Evolutionary conservation across 1,140 invertebrate species (phyloP), one percentile per base, ranked within the genome.

Genomic region (Hypothenemus hampei): DNA sequence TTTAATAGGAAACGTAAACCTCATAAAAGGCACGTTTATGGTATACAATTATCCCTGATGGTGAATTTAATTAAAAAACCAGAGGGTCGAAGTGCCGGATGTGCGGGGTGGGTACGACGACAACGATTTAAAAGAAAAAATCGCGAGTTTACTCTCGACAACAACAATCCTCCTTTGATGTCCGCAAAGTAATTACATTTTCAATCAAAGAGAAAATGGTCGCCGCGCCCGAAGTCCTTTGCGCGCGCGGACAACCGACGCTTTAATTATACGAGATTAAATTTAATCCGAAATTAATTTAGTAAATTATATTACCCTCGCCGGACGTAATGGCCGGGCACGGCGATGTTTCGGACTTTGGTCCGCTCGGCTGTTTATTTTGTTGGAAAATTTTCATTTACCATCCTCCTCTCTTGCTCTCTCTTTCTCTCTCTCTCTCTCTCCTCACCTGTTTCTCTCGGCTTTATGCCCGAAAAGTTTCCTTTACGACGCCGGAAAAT

Each of bases 271-370:
- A 57, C 22, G 45, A 43, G 54, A 57, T 57, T 57, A 57, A 57
- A 57, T 57, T 57, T 49, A 57, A 49, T 57, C 54, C 39, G 29
- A 57, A 57, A 49, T 57, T 57, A 57, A 57, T 57, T 57, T 57
- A 57, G 36, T 57, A 57, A 57, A 49, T 48, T 57, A 55, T 55
- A 55, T 55, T 55, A 55, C 53, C 45, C 43, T 56, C 29, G 36
- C 54, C 54, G 19, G n/a, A 23, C 43, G 29, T 47, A 47, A 46
- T 37, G 43, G 33, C 15, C 31, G 43, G 33, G 21, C 18, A n/a
- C n/a, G n/a, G n/a, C n/a, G n/a, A n/a, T n/a, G n/a, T n/a, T n/a
- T n/a, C n/a, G n/a, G 41, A 13, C n/a, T 31, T 44, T 8, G 45
- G 15, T 31, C 13, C 26, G 16, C 29, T 41, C 36, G 46, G 31